A percentile compares a stretch with the other conserved stretches of the same genome.
Evolutionary conservation across 2,797 vertebrate genomes (phyloP).

Genomic region (Danio tinwini): DNA sequence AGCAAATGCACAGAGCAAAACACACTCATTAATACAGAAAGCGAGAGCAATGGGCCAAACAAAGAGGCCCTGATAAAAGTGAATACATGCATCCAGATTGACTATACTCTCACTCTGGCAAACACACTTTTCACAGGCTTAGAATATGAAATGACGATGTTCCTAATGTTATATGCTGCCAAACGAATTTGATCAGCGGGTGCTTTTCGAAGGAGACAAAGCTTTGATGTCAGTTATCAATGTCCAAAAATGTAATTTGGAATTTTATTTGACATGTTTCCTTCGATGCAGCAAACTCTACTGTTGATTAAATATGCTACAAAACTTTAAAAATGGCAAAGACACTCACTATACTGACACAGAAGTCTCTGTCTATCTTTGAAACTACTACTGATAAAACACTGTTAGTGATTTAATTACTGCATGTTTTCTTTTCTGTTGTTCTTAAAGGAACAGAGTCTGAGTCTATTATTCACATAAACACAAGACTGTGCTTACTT

Average conservation of each 20-base stretch:
- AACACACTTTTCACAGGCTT: conserved; percentile 32
- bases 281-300: conserved; percentile 37
- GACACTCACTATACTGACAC: neutral
- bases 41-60: conserved; percentile 54
- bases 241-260: conserved; percentile 71
- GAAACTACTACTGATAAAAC: neutral
- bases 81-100: conserved; percentile 59
- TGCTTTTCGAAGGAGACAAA: neutral
- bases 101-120: conserved; percentile 44
- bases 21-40: conserved; percentile 58
- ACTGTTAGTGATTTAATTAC: neutral
- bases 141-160: conserved; percentile 63
- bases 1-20: conserved; percentile 56
- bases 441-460: neutral
- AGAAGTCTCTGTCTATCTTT: neutral
- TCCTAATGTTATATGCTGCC: conserved; percentile 65
- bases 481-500: too few relatives aligned
- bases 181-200: conserved; percentile 73
- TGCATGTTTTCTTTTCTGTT: neutral
- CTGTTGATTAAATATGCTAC: neutral
- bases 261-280: conserved; percentile 76
- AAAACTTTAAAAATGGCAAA: neutral
- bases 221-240: neutral
- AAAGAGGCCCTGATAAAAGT: conserved; percentile 61
- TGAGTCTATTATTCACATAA: neutral